These are phyloP conservation scores for Spialia ferax DNA, from an alignment of 2,888 invertebrate genomes.

Conservation along the genomic window DNA sequence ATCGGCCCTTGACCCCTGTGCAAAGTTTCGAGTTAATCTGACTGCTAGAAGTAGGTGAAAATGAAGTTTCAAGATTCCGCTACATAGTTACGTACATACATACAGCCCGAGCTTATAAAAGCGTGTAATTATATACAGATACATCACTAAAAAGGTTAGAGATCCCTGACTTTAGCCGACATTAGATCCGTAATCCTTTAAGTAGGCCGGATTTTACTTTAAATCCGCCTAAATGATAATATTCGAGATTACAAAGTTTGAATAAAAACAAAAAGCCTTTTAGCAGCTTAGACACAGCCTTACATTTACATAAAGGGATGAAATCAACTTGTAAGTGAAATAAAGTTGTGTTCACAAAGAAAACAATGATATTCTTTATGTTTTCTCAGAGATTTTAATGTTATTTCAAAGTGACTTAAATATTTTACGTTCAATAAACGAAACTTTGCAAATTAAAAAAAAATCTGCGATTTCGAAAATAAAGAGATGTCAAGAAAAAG, in stretches of 20 bases:
- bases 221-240: background rate
- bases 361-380: background rate
- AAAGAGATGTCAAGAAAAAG: too few species aligned
- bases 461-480: too few species aligned
- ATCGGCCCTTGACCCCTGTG: too few species aligned
- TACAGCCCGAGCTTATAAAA: too few species aligned
- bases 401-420: too few species aligned
- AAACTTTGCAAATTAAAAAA: too few species aligned
- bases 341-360: background rate
- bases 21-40: too few species aligned
- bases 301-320: constrained; percentile 1
- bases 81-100: too few species aligned
- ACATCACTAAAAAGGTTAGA: background rate
- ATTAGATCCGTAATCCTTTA: background rate
- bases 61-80: too few species aligned
- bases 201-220: background rate
- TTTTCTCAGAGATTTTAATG: background rate
- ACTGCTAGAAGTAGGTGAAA: too few species aligned
- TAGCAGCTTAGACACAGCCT: background rate
- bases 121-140: background rate
- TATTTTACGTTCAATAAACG: too few species aligned
- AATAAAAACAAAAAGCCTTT: constrained; percentile 7
- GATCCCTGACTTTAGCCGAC: background rate
- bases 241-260: constrained; percentile 1
- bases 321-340: constrained; percentile 1